phyloP scores from a whole-genome alignment of 2,888 invertebrate genomes.

The Mycogona germanica region DNA sequence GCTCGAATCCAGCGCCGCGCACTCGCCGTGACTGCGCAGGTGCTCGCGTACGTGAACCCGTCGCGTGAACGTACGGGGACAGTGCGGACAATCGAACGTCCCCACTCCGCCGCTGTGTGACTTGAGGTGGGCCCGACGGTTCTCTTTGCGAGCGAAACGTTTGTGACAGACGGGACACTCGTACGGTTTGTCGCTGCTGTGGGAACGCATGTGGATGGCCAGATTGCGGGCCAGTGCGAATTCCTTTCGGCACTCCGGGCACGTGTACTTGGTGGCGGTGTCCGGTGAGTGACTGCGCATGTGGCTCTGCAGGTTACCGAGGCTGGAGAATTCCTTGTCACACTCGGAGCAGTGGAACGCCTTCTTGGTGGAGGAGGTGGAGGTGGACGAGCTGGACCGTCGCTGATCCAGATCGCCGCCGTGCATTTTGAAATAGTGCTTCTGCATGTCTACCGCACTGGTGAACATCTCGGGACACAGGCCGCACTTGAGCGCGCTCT shows the following conservation, averaged over 20 bases:
- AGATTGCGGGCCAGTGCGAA: slow-evolving; percentile 32
- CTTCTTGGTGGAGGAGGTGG: slow-evolving; percentile 21
- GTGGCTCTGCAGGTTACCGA: slow-evolving; percentile 40
- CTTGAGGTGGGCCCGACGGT: slow-evolving; percentile 35
- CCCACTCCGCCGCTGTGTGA: slow-evolving; percentile 28
- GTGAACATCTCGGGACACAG: slow-evolving; percentile 30
- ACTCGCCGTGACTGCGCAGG: slow-evolving; percentile 20
- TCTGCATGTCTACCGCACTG: slow-evolving; percentile 28
- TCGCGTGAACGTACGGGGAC: slow-evolving; percentile 24
- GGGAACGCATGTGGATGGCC: slow-evolving; percentile 36
- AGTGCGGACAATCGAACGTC: slow-evolving; percentile 24
- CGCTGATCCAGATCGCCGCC: slow-evolving; percentile 17
- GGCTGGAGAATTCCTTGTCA: slow-evolving; percentile 36
- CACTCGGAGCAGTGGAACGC: slow-evolving; percentile 37
- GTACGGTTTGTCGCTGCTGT: slow-evolving; percentile 36
- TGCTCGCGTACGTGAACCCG: slow-evolving; percentile 27
- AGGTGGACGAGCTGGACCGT: neutral
- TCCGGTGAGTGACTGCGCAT: slow-evolving; percentile 36
- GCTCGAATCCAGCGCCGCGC: neutral
- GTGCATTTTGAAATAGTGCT: slow-evolving; percentile 30
- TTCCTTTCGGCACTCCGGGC: slow-evolving; percentile 36
- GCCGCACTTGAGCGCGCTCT: slow-evolving; percentile 27
- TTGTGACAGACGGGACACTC: slow-evolving; percentile 36
- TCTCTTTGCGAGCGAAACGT: slow-evolving; percentile 35
- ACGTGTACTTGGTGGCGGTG: slow-evolving; percentile 29